Conservation (phyloP, 2,113 vertebrate species). For the Tonatia bakeri region DNA sequence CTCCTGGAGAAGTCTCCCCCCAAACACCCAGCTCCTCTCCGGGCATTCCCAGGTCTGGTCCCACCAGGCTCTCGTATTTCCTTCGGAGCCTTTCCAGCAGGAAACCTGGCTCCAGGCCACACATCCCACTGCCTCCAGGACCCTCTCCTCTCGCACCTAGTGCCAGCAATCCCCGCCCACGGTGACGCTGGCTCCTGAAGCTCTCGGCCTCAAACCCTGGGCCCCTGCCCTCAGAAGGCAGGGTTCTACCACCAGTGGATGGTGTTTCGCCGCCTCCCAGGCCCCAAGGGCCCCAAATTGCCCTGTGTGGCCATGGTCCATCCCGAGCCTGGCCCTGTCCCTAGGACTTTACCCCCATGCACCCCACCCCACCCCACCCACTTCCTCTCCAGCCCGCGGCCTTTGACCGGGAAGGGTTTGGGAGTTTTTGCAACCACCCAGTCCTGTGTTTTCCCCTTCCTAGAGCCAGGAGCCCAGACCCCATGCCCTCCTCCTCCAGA, state of each 20-base stretch:
- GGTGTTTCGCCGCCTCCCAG: neutral
- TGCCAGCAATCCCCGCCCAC: neutral
- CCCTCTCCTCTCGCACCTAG: neutral
- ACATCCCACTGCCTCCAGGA: neutral
- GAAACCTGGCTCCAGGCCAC: neutral
- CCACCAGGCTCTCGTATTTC: neutral
- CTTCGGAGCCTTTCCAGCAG: neutral
- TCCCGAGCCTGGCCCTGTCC: neutral
- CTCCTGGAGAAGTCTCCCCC: neutral
- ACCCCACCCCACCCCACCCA: neutral
- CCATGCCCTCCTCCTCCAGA: too few species aligned
- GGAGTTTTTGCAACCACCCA: constrained; percentile 15
- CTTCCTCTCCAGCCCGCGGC: constrained; percentile 39
- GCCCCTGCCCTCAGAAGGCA: neutral
- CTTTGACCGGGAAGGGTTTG: constrained; percentile 67
- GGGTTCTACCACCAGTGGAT: too few species aligned
- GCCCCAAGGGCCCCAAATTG: neutral
- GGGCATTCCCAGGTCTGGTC: neutral
- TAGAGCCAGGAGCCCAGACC: neutral
- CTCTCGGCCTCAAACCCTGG: neutral
- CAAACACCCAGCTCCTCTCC: neutral
- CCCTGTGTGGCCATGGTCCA: neutral
- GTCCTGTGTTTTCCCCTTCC: neutral
- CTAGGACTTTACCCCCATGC: constrained; percentile 51
- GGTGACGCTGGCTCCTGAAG: neutral